A percentile compares a stretch with the other conserved stretches of the same genome.
These are phyloP conservation scores for Drosophila mercatorum DNA, from an alignment of 2,888 invertebrate species.

Conservation along the genomic window DNA sequence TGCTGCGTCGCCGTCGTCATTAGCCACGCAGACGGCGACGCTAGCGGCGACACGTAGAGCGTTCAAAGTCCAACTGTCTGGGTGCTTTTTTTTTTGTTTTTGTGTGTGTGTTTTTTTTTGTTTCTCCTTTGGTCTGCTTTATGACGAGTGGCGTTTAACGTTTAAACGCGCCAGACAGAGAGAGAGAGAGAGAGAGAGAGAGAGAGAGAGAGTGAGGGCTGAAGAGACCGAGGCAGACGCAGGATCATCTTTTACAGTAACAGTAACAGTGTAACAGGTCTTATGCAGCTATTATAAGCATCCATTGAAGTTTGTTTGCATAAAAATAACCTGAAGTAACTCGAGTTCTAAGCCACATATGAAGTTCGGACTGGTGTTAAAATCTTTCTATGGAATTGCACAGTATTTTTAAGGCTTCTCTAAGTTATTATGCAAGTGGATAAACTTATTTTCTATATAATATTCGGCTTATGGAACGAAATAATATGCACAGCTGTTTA, in stretches of 20 bases:
- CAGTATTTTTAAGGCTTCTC: background rate
- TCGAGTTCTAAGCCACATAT: background rate
- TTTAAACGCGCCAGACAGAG: slow-evolving; percentile 16
- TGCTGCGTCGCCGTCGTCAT: slow-evolving; percentile 47
- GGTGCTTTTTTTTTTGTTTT: slow-evolving; percentile 8
- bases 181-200: background rate
- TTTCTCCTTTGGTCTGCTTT: slow-evolving; percentile 47
- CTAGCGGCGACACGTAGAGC: slow-evolving; percentile 50
- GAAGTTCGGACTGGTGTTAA: background rate
- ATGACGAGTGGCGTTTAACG: slow-evolving; percentile 53
- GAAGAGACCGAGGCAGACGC: too few relatives aligned
- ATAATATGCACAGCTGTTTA: background rate
- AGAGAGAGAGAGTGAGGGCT: background rate
- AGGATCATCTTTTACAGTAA: slow-evolving; percentile 19
- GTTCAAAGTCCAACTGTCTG: slow-evolving; percentile 70
- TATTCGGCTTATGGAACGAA: too few relatives aligned
- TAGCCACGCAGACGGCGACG: slow-evolving; percentile 52
- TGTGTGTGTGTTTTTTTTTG: slow-evolving; percentile 8
- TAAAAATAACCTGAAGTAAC: background rate
- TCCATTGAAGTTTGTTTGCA: background rate
- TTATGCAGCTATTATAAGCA: background rate
- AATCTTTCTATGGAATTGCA: background rate
- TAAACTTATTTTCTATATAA: background rate
- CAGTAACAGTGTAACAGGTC: slow-evolving; percentile 3
- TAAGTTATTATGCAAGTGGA: background rate